Evolutionary conservation across 2,113 vertebrate genomes (phyloP), one percentile per base, ranked within the genome.

Genomic region (Hippocampus abdominalis): DNA sequence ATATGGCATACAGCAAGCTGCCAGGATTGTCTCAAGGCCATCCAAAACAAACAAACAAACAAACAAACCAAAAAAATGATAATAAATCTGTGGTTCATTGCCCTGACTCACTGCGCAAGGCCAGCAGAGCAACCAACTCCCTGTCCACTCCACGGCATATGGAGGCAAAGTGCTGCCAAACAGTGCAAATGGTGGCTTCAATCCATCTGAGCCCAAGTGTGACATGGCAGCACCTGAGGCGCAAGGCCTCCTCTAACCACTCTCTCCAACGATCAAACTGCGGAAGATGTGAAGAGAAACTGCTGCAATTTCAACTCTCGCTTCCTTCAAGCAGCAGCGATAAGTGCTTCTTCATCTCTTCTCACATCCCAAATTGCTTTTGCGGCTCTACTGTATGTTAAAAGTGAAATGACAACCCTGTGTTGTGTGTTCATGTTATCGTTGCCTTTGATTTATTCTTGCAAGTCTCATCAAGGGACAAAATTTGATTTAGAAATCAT

Each of bases 111-210:
- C 65, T 71, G 74, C 60, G 49, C 64, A 70, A 25, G 68, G 78
- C 77, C 87, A 88, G 84, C 84, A 86, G 86, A 90, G 80, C 54
- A 54, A 72, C 74, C 81, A 84, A 75, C 76, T 74, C 84, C 66
- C 73, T 70, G 72, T 71, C 82, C 77, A 79, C 78, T 86, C 73
- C 63, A 71, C 68, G 81, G 81, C 89, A 92, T 90, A 91, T 90
- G 85, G 90, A 89, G 73, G 69, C 74, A 75, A 82, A 88, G 73
- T 64, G 77, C 78, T 87, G 89, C 90, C 87, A 91, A 91, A 78
- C 21, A 48, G 79, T 81, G 76, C 78, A 89, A 88, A 89, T 87
- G 84, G 81, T 82, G 80, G 68, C 79, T 85, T 66, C 76, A 65
- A 81, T 72, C 81, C 81, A 78, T 86, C 74, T 86, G 86, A 87